Evolutionary conservation across 2,797 vertebrate species (phyloP).

Genomic region (Silurus aristotelis): DNA sequence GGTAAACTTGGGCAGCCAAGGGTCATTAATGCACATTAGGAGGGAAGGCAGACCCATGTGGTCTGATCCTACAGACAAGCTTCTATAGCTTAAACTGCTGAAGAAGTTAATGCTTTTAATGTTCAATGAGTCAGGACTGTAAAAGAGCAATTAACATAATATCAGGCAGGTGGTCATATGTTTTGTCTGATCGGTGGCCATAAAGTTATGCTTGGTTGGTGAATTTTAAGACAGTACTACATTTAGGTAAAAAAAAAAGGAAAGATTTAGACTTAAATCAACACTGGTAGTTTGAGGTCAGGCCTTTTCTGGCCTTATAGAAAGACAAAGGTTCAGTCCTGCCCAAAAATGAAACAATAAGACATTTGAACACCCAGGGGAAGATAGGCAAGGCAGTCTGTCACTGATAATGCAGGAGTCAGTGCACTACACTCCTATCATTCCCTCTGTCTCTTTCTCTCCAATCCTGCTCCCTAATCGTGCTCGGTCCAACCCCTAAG

Average conservation of each 20-base stretch:
- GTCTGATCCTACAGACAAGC: too few relatives aligned
- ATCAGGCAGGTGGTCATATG: too few relatives aligned
- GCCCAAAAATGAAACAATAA: constrained; percentile 9
- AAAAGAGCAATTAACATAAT: too few relatives aligned
- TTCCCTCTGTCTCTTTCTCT: constrained; percentile 20
- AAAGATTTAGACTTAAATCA: not conserved
- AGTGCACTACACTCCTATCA: constrained; percentile 24
- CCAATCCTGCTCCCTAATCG: constrained; percentile 11
- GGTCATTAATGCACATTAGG: too few relatives aligned
- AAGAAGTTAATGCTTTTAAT: too few relatives aligned
- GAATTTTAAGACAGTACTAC: not conserved
- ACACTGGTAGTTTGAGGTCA: not conserved
- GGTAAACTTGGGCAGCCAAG: too few relatives aligned
- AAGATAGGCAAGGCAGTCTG: constrained; percentile 17
- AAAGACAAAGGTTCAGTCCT: constrained; percentile 1
- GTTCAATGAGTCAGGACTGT: too few relatives aligned
- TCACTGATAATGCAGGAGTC: constrained; percentile 26
- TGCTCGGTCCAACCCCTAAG: not conserved
- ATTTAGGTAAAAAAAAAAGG: not conserved
- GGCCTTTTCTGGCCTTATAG: not conserved
- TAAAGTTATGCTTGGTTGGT: too few relatives aligned
- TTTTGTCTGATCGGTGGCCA: too few relatives aligned
- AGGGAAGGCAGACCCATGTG: too few relatives aligned
- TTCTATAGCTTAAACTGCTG: too few relatives aligned
- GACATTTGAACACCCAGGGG: constrained; percentile 15